phyloP scores from a whole-genome alignment of 2,888 invertebrate species.

The Empis stercorea region DNA sequence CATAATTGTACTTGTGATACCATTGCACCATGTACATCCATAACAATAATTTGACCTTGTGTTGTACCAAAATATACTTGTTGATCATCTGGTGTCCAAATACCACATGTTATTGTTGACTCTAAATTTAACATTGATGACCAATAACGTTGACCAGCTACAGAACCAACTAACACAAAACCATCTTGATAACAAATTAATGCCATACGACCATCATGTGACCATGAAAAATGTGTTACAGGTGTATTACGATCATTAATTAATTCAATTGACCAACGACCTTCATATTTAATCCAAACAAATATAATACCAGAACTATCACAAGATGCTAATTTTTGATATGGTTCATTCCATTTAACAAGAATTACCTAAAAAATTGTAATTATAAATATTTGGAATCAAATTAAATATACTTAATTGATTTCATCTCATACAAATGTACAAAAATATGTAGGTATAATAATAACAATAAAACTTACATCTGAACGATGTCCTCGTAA shows the following conservation, averaged over 20 bases:
- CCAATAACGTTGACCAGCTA: conserved; percentile 96
- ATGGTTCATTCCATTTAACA: conserved; percentile 97
- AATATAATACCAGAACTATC: conserved; percentile 97
- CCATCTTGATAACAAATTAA: conserved; percentile 98
- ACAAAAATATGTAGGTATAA: no score
- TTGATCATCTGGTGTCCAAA: conserved; percentile 96
- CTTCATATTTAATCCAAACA: conserved; percentile 99
- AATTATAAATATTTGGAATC: background rate
- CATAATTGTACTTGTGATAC: conserved; percentile 83
- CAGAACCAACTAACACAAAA: conserved; percentile 94
- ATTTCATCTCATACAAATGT: no score
- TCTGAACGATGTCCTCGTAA: conserved; percentile 91
- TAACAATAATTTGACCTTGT: conserved; percentile 87
- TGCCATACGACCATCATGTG: conserved; percentile 96
- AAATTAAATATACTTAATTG: background rate
- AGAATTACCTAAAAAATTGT: conserved; percentile 60
- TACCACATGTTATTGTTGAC: conserved; percentile 87
- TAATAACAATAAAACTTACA: conserved; percentile 46
- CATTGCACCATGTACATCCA: conserved; percentile 95
- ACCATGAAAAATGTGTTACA: conserved; percentile 97
- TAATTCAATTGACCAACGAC: conserved; percentile 96
- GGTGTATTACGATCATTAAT: conserved; percentile 97
- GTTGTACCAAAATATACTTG: conserved; percentile 95
- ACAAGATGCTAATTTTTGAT: conserved; percentile 94
- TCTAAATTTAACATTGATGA: conserved; percentile 93